Evolutionary conservation across 2,113 vertebrate genomes (phyloP).

Genomic region (Sterrhoptilus dennistouni): DNA sequence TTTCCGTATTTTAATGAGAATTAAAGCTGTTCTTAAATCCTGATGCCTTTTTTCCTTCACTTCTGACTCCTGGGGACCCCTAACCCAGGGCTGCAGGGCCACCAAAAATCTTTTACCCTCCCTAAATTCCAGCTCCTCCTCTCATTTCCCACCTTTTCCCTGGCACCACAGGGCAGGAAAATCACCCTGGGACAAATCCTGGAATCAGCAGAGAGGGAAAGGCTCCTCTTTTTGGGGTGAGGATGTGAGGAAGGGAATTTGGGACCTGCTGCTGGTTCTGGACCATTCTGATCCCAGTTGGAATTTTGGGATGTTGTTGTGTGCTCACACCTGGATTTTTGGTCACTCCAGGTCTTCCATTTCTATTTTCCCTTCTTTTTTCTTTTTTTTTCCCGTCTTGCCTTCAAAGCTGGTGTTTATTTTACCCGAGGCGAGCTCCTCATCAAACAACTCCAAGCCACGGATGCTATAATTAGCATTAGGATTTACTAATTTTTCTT

Average conservation of each 20-base stretch:
- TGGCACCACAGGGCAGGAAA: background rate
- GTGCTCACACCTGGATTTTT: background rate
- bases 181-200: background rate
- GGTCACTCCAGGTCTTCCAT: background rate
- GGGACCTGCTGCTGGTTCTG: background rate
- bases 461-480: conserved; percentile 57
- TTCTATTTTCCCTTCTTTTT: background rate
- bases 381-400: background rate
- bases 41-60: background rate
- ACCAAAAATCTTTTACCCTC: background rate
- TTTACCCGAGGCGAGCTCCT: conserved; percentile 26
- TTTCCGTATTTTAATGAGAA: background rate
- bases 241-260: background rate
- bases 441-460: conserved; percentile 42
- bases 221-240: background rate
- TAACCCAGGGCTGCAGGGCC: background rate
- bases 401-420: conserved; percentile 11
- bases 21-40: background rate
- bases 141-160: background rate
- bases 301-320: rapidly evolving
- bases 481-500: conserved; percentile 55
- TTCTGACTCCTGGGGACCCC: too few relatives aligned
- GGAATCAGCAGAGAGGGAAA: background rate
- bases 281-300: background rate
- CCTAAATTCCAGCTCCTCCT: background rate